Percentiles rank a stretch among this genome's conserved stretches.
These are phyloP conservation scores for Micropterix aruncella DNA, from an alignment of 2,888 invertebrate genomes.

Conservation along the genomic window DNA sequence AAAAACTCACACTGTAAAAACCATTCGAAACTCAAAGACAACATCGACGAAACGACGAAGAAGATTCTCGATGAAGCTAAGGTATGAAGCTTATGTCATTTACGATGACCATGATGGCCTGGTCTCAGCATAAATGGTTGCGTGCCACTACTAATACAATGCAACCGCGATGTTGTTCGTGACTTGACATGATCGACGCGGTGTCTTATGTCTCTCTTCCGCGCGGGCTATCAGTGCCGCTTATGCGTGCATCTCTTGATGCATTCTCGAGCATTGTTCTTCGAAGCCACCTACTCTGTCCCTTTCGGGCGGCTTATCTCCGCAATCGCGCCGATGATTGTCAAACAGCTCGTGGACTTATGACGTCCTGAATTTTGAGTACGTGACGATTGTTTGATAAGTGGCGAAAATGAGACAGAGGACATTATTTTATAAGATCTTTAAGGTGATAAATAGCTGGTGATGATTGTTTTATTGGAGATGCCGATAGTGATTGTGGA, in stretches of 20 bases:
- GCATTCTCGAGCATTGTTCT: background rate
- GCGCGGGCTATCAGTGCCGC: background rate
- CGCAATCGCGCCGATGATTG: background rate
- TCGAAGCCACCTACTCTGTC: too few relatives aligned
- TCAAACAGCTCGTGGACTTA: background rate
- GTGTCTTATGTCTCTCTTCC: background rate
- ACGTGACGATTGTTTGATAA: background rate
- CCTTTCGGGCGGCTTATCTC: background rate
- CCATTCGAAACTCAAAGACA: too few relatives aligned
- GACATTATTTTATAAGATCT: background rate
- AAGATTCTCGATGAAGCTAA: too few relatives aligned
- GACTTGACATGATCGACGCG: background rate
- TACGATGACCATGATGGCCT: too few relatives aligned
- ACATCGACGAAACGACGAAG: too few relatives aligned
- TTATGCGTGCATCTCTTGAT: background rate
- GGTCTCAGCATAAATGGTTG: too few relatives aligned
- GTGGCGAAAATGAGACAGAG: background rate
- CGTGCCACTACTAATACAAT: too few relatives aligned
- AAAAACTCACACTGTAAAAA: too few relatives aligned
- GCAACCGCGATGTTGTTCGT: background rate
- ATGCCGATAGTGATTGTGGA: too few relatives aligned
- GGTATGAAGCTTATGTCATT: too few relatives aligned
- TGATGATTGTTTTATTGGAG: too few relatives aligned
- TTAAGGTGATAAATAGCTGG: too few relatives aligned
- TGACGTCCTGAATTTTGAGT: background rate